These are phyloP conservation scores for Dasypogon diadema DNA, from an alignment of 2,888 invertebrate genomes.

Conservation along the genomic window DNA sequence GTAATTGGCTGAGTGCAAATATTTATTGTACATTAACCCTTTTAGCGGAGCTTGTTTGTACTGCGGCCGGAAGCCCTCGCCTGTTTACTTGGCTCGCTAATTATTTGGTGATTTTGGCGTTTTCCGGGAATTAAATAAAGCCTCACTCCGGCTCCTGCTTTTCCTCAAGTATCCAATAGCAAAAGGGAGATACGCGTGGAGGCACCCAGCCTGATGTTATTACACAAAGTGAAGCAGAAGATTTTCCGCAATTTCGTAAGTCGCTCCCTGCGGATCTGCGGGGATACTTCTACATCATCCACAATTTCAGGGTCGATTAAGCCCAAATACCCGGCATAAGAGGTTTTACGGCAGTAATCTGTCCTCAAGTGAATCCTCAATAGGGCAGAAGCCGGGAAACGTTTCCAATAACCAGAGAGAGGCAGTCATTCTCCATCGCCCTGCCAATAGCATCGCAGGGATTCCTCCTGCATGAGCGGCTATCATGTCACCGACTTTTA, in stretches of 20 bases:
- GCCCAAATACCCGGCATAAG: constrained; percentile 55
- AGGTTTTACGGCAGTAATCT: constrained; percentile 56
- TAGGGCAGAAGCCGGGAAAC: neutral
- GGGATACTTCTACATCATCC: constrained; percentile 48
- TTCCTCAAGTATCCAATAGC: neutral
- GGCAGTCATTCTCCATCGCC: no score
- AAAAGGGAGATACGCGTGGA: constrained; percentile 16
- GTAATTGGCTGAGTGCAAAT: constrained; percentile 53
- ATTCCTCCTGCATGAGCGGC: no score
- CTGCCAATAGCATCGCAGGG: no score
- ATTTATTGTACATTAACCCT: constrained; percentile 55
- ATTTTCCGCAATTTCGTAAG: no score
- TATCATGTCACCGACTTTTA: constrained; percentile 31
- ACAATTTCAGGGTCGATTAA: constrained; percentile 57
- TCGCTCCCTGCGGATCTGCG: neutral
- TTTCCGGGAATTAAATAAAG: neutral
- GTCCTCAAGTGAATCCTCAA: constrained; percentile 28
- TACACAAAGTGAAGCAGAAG: constrained; percentile 32
- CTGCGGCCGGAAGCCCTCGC: neutral
- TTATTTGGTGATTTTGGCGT: constrained; percentile 28
- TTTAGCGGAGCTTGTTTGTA: constrained; percentile 17
- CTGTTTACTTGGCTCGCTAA: constrained; percentile 32
- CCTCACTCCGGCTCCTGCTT: constrained; percentile 10
- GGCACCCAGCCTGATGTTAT: neutral
- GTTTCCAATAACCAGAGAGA: constrained; percentile 35